Evolutionary conservation across 2,888 invertebrate species (phyloP), one percentile per base, ranked within the genome.

Genomic region (Pachydiplax longipennis): DNA sequence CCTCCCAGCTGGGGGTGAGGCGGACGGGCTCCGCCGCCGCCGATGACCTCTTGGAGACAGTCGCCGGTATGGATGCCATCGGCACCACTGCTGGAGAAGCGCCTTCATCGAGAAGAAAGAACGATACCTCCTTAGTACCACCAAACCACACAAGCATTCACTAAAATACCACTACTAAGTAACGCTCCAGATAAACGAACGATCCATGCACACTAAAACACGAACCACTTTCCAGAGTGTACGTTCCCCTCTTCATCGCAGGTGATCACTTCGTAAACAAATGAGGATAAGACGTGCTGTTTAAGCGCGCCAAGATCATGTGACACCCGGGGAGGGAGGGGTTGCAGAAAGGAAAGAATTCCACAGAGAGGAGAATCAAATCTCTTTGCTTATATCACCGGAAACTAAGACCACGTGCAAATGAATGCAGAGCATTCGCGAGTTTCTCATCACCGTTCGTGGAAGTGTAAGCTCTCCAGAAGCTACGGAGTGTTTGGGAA

Each of bases 1-100:
- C 97, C 94, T 98, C 98, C 97, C 97, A 98, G 91, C 97, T 97
- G 18, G 98, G 98, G 90, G 97, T 98, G 92, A 98, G 95, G 92
- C 96, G 96, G 92, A 98, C 98, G 90, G 98, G 97, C 94, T 97
- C 97, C 92, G 95, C 94, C 92, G 95, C 95, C 92, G 90, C 73
- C 15, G 91, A 35, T 18, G 91, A 83, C 48, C 92, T 61, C 73
- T 92, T 91, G 83, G 87, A 83, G 35, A 83, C 83, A 58, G 83
- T 37, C 35, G 87, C 12, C 37, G 87, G 87, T 65, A 87, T 87
- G 37, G 87, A 37, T 58, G 87, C 58, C 87, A 87, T 87, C 61
- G 87, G 61, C 87, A 87, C 37, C 87, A 87, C 87, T 35, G 87
- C 35, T 61, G 87, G 87, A 2, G 87, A 37, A 13, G 87, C 65